Conservation (phyloP, 2,113 vertebrate genomes). For the Chinchilla lanigera region DNA sequence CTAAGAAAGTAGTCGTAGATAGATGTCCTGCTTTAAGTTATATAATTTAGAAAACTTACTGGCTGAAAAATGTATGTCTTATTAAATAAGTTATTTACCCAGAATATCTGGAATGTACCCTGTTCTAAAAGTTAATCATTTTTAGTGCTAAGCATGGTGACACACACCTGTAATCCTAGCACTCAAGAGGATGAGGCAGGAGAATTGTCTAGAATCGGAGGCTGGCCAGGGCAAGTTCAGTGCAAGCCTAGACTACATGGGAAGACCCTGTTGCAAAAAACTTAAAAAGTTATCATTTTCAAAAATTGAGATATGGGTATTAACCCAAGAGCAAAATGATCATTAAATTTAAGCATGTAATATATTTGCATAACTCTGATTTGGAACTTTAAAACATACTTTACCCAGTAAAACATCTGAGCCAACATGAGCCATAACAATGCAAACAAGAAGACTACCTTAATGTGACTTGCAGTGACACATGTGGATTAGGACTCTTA, state of each 20-base stretch:
- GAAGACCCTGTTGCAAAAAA: neutral
- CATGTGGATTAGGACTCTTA: neutral
- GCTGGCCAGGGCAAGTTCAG: neutral
- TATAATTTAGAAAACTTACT: conserved; percentile 32
- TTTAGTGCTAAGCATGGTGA: neutral
- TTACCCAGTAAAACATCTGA: conserved; percentile 7
- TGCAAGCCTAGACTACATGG: neutral
- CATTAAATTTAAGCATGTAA: conserved; percentile 36
- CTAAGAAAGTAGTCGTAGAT: neutral
- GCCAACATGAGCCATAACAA: neutral
- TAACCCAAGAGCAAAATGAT: neutral
- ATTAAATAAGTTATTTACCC: conserved; percentile 51
- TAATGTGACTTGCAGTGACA: neutral
- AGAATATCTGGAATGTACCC: neutral
- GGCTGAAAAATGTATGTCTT: neutral
- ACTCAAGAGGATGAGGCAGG: neutral
- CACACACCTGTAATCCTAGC: neutral
- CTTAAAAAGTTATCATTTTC: neutral
- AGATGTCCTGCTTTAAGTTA: neutral
- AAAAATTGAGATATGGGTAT: neutral
- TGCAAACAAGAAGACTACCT: neutral
- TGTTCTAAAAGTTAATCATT: conserved; percentile 22
- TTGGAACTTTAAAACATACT: conserved; percentile 39
- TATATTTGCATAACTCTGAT: conserved; percentile 40
- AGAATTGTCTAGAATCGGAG: neutral